Evolutionary conservation across 2,888 invertebrate species (phyloP), one percentile per base, ranked within the genome.

Genomic region (Rambutsinella grinnellia): DNA sequence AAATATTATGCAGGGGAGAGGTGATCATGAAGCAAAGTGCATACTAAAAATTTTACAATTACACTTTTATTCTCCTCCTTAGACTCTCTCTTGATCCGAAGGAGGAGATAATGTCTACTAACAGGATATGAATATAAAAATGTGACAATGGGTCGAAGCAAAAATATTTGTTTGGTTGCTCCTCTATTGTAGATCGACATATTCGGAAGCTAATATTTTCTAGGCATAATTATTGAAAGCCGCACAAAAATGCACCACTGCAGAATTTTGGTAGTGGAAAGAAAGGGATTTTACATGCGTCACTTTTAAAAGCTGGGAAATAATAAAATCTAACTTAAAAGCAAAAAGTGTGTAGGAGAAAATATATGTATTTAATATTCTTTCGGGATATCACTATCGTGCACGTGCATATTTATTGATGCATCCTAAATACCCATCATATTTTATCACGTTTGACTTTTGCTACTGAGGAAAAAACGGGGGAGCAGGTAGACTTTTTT

Each of bases 381-480:
- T 17, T 49, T 49, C 13, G 36, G 36, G 3, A 49, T 5, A 49
- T 49, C 19, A 8, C 21, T 6, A 36, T 36, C 63, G 71, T 71
- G 63, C 71, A 71, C 63, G 63, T 63, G 63, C 63, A 65, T 71
- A 71, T 71, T 71, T 71, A 63, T 70, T 71, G 71, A 57, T 71
- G 63, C 63, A 63, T 71, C 63, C 71, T 47, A 71, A 62, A 70
- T 63, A 47, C 57, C 27, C 57, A 23, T 63, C 63, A 71, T 63
- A 71, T 71, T 71, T 71, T 71, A 71, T 71, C 58, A 36, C 36
- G 5, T 36, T 54, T 70, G 54, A 53, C 61, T 54, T 53, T 53
- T 26, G 51, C 61, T 53, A n/a, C 28, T 15, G 23, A 60, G 44
- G 15, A 24, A 26, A 6, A 24, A 27, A 56, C 5, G 36, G 13